phyloP scores from a whole-genome alignment of 2,797 vertebrate genomes.

The Hippopotamyrus pictus region DNA sequence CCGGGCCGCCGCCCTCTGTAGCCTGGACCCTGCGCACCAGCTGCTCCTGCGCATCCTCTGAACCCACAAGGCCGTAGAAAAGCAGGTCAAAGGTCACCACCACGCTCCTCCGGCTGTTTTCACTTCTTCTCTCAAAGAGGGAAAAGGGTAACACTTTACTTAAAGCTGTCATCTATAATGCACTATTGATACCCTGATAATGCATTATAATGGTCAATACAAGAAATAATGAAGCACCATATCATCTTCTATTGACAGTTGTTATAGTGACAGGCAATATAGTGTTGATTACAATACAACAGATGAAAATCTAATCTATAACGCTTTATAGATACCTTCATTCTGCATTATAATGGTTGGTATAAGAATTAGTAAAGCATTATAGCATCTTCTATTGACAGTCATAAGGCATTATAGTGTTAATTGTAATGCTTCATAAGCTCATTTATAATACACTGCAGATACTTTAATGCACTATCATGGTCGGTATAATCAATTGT shows the following conservation, averaged over 20 bases:
- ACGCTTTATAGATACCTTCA: background rate
- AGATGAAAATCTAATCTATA: background rate
- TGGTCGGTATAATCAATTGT: background rate
- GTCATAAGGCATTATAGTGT: background rate
- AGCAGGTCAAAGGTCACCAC: slow-evolving; percentile 51
- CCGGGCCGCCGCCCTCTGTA: background rate
- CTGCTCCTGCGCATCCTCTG: slow-evolving; percentile 34
- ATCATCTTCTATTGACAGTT: background rate
- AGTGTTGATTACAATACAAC: background rate
- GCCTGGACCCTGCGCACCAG: slow-evolving; percentile 46
- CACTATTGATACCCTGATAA: background rate
- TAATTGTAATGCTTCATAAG: background rate
- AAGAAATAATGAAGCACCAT: background rate
- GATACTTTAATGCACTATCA: background rate
- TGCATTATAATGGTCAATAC: background rate
- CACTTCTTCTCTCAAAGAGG: background rate
- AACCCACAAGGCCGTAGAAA: slow-evolving; percentile 39
- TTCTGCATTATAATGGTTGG: background rate
- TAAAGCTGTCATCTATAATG: background rate
- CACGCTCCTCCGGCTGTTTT: slow-evolving; percentile 55
- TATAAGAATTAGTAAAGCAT: background rate
- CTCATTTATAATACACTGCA: background rate
- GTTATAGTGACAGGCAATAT: background rate
- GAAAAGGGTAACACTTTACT: background rate
- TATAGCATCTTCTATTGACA: background rate